Evolutionary conservation across 2,888 invertebrate species (phyloP), one percentile per base, ranked within the genome.

Genomic region (Proisotoma minuta): DNA sequence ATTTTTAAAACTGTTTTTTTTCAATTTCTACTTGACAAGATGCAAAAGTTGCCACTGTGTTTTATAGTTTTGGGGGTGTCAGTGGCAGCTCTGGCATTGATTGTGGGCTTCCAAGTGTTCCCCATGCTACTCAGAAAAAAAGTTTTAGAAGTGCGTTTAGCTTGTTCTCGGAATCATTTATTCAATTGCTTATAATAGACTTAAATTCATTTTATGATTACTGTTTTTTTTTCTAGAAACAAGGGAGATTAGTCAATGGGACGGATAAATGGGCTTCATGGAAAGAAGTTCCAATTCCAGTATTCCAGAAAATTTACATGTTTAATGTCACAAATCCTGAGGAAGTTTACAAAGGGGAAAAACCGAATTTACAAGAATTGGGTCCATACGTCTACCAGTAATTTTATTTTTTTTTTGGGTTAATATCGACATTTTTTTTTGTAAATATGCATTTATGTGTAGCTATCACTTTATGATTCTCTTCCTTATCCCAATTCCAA

Each of bases 381-480:
- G 70, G 70, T 10, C 70, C 70, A 40, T 67, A 66, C 52, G 66
- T 69, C 10, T 70, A 67, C 43, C 62, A 63, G 70, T 70, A 57
- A 64, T 60, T 52, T 29, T n/a, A 5, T n/a, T n/a, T n/a, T n/a
- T n/a, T n/a, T n/a, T n/a, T n/a, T n/a, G n/a, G n/a, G n/a, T n/a
- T n/a, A n/a, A n/a, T n/a, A n/a, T n/a, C n/a, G n/a, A n/a, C n/a
- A n/a, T n/a, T n/a, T n/a, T n/a, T n/a, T n/a, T n/a, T n/a, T n/a
- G n/a, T n/a, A n/a, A n/a, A n/a, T n/a, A n/a, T n/a, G n/a, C n/a
- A n/a, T n/a, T n/a, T n/a, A n/a, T n/a, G n/a, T n/a, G n/a, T n/a
- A n/a, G n/a, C n/a, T n/a, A n/a, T n/a, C n/a, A n/a, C n/a, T n/a
- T n/a, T n/a, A n/a, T n/a, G n/a, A n/a, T n/a, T n/a, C n/a, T n/a